Percentiles rank a stretch among this genome's conserved stretches.
phyloP scores from a whole-genome alignment of 2,113 vertebrate genomes.

The Toxotes jaculatrix region DNA sequence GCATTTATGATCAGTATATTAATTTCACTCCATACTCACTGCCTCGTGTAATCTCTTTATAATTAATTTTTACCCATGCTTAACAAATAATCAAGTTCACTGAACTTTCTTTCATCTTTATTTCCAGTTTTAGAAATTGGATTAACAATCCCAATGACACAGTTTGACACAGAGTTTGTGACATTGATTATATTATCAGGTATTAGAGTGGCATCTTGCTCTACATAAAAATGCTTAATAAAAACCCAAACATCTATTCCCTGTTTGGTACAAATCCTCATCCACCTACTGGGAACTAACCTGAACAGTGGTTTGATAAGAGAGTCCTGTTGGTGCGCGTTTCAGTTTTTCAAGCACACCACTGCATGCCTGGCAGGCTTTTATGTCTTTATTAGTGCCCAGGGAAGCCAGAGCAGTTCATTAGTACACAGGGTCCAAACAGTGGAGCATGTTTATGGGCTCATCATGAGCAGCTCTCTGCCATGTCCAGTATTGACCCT shows the following conservation, averaged over 20 bases:
- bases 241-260: background rate
- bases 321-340: background rate
- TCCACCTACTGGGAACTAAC: background rate
- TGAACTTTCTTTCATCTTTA: background rate
- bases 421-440: background rate
- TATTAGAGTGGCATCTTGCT: background rate
- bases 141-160: too few species aligned
- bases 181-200: background rate
- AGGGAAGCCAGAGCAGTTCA: constrained; percentile 5
- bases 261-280: background rate
- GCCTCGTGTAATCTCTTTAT: background rate
- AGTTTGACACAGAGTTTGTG: too few species aligned
- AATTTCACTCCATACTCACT: background rate
- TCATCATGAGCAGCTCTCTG: constrained; percentile 17
- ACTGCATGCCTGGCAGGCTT: background rate
- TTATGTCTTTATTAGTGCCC: constrained; percentile 29
- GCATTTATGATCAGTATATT: background rate
- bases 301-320: background rate
- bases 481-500: constrained; percentile 9
- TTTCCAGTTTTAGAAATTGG: background rate
- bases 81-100: background rate
- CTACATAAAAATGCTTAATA: background rate
- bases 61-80: background rate
- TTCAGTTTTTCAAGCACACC: background rate
- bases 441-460: constrained; percentile 9